Evolutionary conservation across 2,888 invertebrate genomes (phyloP).

Genomic region (Stenichneumon culpator): DNA sequence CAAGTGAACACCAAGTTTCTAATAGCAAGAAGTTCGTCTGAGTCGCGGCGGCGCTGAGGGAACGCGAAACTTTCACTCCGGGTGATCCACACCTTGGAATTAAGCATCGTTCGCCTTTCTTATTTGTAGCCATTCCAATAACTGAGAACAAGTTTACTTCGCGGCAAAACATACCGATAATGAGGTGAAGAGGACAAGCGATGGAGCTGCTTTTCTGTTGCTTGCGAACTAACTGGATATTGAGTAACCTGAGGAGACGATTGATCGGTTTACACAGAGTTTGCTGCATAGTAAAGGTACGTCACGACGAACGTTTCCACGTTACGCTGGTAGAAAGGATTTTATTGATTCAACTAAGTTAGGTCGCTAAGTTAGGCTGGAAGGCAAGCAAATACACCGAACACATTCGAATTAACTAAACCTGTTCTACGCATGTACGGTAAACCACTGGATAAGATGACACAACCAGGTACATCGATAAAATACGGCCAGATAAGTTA

Average conservation of each 20-base stretch:
- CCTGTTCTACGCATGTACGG: no score
- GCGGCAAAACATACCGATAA: conserved; percentile 4
- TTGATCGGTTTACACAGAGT: background rate
- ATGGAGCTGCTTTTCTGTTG: background rate
- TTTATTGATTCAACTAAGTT: no score
- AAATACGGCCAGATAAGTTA: no score
- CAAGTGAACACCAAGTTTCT: conserved; percentile 59
- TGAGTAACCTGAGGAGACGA: conserved; percentile 10
- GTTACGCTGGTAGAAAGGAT: no score
- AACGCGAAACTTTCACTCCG: conserved; percentile 15
- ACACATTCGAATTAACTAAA: no score
- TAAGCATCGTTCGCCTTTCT: conserved; percentile 32
- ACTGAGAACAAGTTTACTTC: conserved; percentile 8
- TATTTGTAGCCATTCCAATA: conserved; percentile 3
- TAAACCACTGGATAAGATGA: no score
- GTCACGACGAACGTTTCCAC: no score
- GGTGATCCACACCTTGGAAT: conserved; percentile 30
- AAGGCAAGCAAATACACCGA: no score
- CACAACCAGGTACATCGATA: no score
- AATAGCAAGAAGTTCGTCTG: conserved; percentile 58
- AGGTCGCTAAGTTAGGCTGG: no score
- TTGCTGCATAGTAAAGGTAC: no score
- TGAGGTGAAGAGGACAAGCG: background rate
- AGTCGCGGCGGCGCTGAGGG: conserved; percentile 10
- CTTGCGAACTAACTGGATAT: conserved; percentile 6